These are phyloP conservation scores for Papilio protenor DNA, from an alignment of 2,888 invertebrate species.

Conservation along the genomic window DNA sequence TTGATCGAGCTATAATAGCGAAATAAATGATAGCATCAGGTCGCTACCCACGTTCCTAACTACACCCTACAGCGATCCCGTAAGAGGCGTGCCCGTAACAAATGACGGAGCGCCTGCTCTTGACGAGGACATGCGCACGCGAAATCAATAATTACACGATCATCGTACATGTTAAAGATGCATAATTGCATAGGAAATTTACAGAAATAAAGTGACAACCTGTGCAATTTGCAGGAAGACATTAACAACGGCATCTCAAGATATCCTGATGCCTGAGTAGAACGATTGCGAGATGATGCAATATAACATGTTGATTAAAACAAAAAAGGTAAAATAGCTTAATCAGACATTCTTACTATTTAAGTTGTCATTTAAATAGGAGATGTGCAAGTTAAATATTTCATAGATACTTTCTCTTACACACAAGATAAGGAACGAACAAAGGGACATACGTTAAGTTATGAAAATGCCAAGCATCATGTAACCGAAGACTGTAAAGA, in stretches of 20 bases:
- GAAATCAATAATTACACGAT: slow-evolving; percentile 40
- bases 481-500: slow-evolving; percentile 6
- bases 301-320: background rate
- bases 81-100: slow-evolving; percentile 43
- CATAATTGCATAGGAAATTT: slow-evolving; percentile 15
- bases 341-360: background rate
- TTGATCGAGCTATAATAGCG: slow-evolving; percentile 32
- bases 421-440: background rate
- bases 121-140: slow-evolving; percentile 44
- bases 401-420: slow-evolving; percentile 7
- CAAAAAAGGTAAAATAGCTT: too few species aligned
- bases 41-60: slow-evolving; percentile 43
- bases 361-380: background rate
- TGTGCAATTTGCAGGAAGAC: background rate
- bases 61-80: slow-evolving; percentile 43
- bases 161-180: slow-evolving; percentile 40
- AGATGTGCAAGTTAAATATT: background rate
- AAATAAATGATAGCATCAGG: slow-evolving; percentile 47
- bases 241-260: background rate
- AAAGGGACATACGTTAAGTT: background rate
- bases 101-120: slow-evolving; percentile 50
- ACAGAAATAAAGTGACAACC: background rate
- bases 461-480: slow-evolving; percentile 31
- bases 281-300: background rate
- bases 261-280: background rate